Percentiles rank a stretch among this genome's conserved stretches.
phyloP scores from a whole-genome alignment of 2,888 invertebrate genomes.

The Pycnomerus fuliginosus region DNA sequence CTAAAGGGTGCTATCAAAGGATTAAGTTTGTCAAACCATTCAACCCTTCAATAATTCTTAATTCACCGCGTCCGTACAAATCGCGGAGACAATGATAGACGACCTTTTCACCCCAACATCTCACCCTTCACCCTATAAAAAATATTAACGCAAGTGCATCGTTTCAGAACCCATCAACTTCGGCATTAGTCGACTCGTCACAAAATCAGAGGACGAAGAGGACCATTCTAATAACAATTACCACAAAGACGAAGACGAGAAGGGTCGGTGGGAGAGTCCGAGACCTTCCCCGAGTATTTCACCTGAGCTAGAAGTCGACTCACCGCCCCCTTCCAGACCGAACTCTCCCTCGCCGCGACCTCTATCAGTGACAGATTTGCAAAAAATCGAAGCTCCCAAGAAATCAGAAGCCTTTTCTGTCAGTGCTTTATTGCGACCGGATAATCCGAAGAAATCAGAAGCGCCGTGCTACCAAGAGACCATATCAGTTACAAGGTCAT shows the following conservation, averaged over 20 bases:
- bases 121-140: conserved; percentile 21
- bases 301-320: conserved; percentile 75
- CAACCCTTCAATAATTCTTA: too few species aligned
- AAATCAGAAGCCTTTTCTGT: conserved; percentile 84
- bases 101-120: conserved; percentile 18
- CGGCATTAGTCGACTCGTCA: conserved; percentile 76
- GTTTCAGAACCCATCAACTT: conserved; percentile 80
- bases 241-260: conserved; percentile 54
- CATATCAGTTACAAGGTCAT: conserved; percentile 59
- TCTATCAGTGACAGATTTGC: conserved; percentile 50
- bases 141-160: too few species aligned
- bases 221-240: conserved; percentile 57
- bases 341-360: conserved; percentile 59
- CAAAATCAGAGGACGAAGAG: conserved; percentile 59
- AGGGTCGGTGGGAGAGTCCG: conserved; percentile 52
- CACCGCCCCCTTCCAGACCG: conserved; percentile 62
- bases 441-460: conserved; percentile 60
- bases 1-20: conserved; percentile 16
- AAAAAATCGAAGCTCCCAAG: conserved; percentile 55
- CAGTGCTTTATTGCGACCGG: conserved; percentile 77
- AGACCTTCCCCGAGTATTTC: conserved; percentile 57
- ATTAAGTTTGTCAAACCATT: too few species aligned
- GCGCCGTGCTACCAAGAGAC: conserved; percentile 53
- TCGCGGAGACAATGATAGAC: conserved; percentile 22
- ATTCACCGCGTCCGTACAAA: conserved; percentile 12